Conservation (phyloP, 2,113 vertebrate species). For the Arenaria interpres region DNA sequence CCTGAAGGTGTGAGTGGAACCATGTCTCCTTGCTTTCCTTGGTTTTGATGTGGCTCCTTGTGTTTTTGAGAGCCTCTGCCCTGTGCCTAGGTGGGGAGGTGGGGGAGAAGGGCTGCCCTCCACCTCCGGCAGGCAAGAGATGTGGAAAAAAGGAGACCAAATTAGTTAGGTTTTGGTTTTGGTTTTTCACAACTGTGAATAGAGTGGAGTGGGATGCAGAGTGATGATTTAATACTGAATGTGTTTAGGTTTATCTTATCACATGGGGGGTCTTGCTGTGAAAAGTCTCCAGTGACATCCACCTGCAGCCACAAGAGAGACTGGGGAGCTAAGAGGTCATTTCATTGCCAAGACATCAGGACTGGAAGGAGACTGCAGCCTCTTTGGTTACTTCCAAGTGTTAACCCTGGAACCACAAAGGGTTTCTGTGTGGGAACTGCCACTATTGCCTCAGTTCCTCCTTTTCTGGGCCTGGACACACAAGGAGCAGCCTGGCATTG, state of each 20-base stretch:
- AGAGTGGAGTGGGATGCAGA: no score
- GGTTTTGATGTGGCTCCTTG: not conserved
- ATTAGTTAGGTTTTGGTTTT: not conserved
- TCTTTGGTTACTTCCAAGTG: not conserved
- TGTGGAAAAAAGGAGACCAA: not conserved
- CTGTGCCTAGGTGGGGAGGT: not conserved
- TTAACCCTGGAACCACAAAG: not conserved
- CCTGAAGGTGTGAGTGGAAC: not conserved
- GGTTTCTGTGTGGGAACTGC: not conserved
- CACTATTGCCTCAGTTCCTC: not conserved
- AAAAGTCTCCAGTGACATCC: not conserved
- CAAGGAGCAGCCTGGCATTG: not conserved
- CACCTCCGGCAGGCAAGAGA: accelerated
- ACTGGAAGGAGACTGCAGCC: not conserved
- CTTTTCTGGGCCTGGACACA: not conserved
- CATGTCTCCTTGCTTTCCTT: not conserved
- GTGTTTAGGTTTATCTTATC: not conserved
- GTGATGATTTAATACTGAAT: not conserved
- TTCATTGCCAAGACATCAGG: not conserved
- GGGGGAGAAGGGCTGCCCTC: not conserved
- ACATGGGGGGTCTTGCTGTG: not conserved
- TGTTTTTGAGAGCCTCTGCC: not conserved
- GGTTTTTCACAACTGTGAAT: not conserved
- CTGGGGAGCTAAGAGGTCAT: accelerated
- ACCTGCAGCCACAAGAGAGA: not conserved